These are phyloP conservation scores for Rhabditoides inermis DNA, from an alignment of 2,888 invertebrate species.

Conservation along the genomic window DNA sequence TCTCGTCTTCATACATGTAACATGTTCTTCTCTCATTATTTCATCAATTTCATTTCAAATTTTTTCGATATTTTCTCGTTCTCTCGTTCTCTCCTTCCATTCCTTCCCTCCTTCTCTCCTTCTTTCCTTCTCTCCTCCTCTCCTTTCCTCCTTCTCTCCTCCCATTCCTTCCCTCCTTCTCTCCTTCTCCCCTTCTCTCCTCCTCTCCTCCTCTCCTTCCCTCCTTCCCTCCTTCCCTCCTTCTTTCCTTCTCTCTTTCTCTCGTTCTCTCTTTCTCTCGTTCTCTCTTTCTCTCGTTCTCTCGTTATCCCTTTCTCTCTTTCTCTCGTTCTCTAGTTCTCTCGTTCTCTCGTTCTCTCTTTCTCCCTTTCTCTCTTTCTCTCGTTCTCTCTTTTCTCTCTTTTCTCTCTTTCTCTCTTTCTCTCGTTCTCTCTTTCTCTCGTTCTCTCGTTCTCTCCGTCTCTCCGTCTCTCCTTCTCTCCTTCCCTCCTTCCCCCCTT, in stretches of 20 bases:
- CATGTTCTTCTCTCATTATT: too few relatives aligned
- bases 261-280: slow-evolving; percentile 1
- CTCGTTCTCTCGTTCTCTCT: too few relatives aligned
- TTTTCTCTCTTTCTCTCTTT: neutral
- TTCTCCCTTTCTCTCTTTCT: slow-evolving; percentile 1
- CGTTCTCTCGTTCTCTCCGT: too few relatives aligned
- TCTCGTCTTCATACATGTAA: too few relatives aligned
- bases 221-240: slow-evolving; percentile 3
- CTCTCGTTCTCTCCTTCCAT: too few relatives aligned
- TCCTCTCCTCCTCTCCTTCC: neutral
- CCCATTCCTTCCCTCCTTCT: neutral
- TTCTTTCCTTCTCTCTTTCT: neutral
- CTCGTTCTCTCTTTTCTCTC: neutral
- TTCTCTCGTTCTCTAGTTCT: too few relatives aligned
- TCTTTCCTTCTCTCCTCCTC: slow-evolving; percentile 4
- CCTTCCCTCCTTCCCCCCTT: neutral
- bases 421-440: too few relatives aligned
- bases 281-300: too few relatives aligned
- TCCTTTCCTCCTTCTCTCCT: neutral
- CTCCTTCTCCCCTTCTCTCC: neutral
- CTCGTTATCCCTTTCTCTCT: too few relatives aligned
- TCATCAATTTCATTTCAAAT: too few relatives aligned
- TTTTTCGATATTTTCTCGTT: too few relatives aligned
- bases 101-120: slow-evolving; percentile 4
- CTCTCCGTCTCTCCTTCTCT: slow-evolving; percentile 5